A percentile compares a stretch with the other conserved stretches of the same genome.
phyloP scores from a whole-genome alignment of 2,797 vertebrate species.

The Loriculus beryllinus region DNA sequence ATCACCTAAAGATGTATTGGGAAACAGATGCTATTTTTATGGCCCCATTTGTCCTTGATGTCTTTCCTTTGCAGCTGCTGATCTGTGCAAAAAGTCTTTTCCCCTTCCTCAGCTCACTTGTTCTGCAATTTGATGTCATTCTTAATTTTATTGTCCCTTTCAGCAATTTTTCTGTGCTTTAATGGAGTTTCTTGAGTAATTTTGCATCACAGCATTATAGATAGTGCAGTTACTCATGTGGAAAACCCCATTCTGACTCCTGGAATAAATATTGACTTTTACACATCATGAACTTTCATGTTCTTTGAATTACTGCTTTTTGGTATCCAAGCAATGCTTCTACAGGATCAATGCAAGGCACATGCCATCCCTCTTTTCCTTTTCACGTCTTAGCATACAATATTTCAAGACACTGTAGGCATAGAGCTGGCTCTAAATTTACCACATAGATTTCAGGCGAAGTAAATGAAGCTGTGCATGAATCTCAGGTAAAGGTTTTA shows the following conservation, averaged over 20 bases:
- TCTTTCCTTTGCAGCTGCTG: neutral
- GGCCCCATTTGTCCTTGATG: neutral
- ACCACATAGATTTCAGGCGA: neutral
- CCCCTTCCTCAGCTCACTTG: accelerated
- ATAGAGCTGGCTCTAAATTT: neutral
- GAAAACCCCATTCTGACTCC: neutral
- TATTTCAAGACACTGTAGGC: neutral
- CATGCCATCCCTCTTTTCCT: neutral
- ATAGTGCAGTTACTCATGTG: neutral
- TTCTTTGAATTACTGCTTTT: neutral
- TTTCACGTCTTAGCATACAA: neutral
- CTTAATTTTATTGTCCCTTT: constrained; percentile 3
- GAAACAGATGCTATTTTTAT: neutral
- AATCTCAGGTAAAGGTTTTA: neutral
- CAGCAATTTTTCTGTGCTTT: neutral
- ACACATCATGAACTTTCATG: neutral
- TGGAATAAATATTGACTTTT: neutral
- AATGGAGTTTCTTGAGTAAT: constrained; percentile 4
- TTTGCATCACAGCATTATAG: neutral
- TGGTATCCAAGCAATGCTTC: neutral
- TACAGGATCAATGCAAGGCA: neutral
- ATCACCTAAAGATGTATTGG: accelerated
- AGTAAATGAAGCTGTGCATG: neutral
- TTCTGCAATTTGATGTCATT: neutral
- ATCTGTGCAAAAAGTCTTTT: neutral